phyloP scores from a whole-genome alignment of 2,888 invertebrate genomes.

The Leucophenga maculata region DNA sequence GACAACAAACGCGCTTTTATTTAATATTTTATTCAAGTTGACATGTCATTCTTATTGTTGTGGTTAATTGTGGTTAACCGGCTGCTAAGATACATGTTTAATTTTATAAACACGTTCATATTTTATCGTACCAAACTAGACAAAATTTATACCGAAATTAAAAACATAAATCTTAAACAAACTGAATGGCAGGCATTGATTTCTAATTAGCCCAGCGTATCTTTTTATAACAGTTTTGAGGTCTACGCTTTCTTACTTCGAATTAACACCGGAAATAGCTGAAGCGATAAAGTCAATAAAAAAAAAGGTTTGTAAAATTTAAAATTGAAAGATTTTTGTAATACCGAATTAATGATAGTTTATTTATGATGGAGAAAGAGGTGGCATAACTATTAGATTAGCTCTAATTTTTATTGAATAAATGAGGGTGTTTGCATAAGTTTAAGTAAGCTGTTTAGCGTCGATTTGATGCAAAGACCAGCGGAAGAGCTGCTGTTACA shows the following conservation, averaged over 20 bases:
- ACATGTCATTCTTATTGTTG: no score
- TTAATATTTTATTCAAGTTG: no score
- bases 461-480: no score
- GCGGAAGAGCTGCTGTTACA: no score
- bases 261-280: conserved; percentile 62
- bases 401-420: no score
- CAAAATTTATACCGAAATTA: conserved; percentile 14
- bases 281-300: conserved; percentile 58
- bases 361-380: conserved; percentile 29
- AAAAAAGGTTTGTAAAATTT: conserved; percentile 13
- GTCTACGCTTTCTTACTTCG: conserved; percentile 33
- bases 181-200: conserved; percentile 57
- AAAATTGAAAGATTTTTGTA: conserved; percentile 41
- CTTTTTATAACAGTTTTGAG: conserved; percentile 3
- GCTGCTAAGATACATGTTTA: conserved; percentile 47
- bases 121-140: conserved; percentile 1
- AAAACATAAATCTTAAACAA: conserved; percentile 9
- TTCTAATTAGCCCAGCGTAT: conserved; percentile 55
- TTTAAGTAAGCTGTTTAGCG: no score
- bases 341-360: conserved; percentile 56
- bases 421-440: no score
- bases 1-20: no score
- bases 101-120: conserved; percentile 54
- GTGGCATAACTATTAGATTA: not conserved
- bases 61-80: no score